Conservation (phyloP, 2,888 invertebrate species). For the Petrolisthes cinctipes region DNA sequence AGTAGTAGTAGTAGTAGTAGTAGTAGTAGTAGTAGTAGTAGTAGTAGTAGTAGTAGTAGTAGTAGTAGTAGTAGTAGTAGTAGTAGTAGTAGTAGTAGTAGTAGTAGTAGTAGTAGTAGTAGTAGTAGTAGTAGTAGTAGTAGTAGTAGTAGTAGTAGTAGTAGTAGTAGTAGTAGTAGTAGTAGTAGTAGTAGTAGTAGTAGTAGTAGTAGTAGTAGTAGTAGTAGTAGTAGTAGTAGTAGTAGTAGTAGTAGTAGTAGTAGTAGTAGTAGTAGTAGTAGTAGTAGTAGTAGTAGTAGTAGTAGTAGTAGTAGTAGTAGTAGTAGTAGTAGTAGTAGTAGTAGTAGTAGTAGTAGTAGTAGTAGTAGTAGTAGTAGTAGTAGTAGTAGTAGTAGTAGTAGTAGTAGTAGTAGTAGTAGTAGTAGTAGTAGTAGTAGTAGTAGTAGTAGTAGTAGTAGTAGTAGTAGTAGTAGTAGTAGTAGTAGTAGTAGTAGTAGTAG, state of each 20-base stretch:
- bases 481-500: slow-evolving; percentile 26
- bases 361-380: slow-evolving; percentile 4
- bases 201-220: slow-evolving; percentile 1
- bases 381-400: neutral
- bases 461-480: slow-evolving; percentile 28
- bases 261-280: slow-evolving; percentile 12
- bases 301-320: neutral
- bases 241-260: neutral
- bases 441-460: slow-evolving; percentile 29
- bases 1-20: too few relatives aligned
- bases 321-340: slow-evolving; percentile 3
- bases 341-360: slow-evolving; percentile 8
- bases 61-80: too few relatives aligned
- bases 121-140: too few relatives aligned
- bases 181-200: neutral
- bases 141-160: too few relatives aligned
- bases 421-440: slow-evolving; percentile 27
- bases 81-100: too few relatives aligned
- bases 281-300: slow-evolving; percentile 8
- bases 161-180: slow-evolving; percentile 5
- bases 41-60: too few relatives aligned
- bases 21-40: too few relatives aligned
- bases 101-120: too few relatives aligned
- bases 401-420: slow-evolving; percentile 23
- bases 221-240: slow-evolving; percentile 11